Evolutionary conservation across 1,140 invertebrate genomes (phyloP).

Genomic region (Colletes gigas): DNA sequence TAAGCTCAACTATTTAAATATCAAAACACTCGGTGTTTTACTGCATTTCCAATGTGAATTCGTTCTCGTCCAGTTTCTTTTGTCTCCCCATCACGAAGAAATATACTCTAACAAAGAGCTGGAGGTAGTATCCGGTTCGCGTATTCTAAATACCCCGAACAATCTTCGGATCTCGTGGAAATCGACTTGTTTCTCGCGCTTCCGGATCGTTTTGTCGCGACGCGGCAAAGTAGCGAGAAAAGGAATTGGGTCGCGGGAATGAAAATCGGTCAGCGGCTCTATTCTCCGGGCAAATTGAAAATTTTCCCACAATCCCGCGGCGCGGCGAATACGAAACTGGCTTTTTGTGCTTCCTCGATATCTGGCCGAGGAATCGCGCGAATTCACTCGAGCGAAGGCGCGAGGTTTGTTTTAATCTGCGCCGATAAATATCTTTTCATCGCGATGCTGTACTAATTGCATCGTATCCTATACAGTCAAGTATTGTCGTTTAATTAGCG

Average conservation of each 20-base stretch:
- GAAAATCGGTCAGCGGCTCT: slow-evolving; percentile 37
- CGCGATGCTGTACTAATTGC: too few relatives aligned
- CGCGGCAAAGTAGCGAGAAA: slow-evolving; percentile 23
- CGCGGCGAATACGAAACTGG: slow-evolving; percentile 6
- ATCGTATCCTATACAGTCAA: too few relatives aligned
- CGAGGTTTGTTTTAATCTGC: slow-evolving; percentile 1
- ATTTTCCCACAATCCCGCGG: slow-evolving; percentile 18
- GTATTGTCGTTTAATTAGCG: too few relatives aligned
- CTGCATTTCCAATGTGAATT: neutral
- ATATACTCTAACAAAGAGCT: too few relatives aligned
- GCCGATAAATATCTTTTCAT: neutral
- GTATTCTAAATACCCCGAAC: neutral
- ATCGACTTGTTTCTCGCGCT: neutral
- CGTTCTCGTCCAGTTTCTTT: neutral
- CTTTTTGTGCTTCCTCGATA: neutral
- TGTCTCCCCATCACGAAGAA: neutral
- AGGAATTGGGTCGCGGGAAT: slow-evolving; percentile 41
- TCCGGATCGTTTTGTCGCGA: neutral
- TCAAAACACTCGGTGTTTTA: too few relatives aligned
- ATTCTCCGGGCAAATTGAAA: slow-evolving; percentile 18
- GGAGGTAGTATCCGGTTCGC: neutral
- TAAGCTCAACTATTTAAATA: too few relatives aligned
- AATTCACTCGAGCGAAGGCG: neutral
- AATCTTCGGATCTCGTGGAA: slow-evolving; percentile 5
- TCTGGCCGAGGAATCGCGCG: neutral